Percentiles rank a stretch among this genome's conserved stretches.
These are phyloP conservation scores for Plestiodon gilberti DNA, from an alignment of 2,113 vertebrate genomes.

Conservation along the genomic window DNA sequence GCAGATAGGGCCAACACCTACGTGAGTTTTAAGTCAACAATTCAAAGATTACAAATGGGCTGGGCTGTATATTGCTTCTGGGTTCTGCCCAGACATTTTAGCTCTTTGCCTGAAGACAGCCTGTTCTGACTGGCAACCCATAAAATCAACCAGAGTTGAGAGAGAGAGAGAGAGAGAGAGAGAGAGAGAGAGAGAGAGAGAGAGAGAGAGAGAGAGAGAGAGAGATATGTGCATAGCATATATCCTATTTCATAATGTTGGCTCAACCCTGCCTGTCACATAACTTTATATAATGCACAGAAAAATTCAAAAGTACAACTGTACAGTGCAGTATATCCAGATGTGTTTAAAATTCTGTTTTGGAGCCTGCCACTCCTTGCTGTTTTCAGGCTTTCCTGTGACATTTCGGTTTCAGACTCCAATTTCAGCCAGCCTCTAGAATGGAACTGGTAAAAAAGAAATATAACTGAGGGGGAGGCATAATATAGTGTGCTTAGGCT, in stretches of 20 bases:
- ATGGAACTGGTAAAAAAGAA: not conserved
- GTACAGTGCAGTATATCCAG: slow-evolving; percentile 11
- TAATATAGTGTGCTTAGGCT: not conserved
- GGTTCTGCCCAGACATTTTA: not conserved
- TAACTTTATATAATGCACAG: not conserved
- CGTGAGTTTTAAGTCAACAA: not conserved
- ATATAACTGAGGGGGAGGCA: not conserved
- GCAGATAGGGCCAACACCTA: not conserved
- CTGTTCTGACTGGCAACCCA: not conserved
- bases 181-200: not conserved
- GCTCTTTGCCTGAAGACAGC: not conserved
- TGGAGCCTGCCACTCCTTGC: not conserved
- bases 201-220: not conserved
- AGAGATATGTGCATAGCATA: not conserved
- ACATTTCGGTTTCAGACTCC: slow-evolving; percentile 3
- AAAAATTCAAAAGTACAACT: slow-evolving; percentile 10
- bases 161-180: not conserved
- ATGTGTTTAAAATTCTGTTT: not conserved
- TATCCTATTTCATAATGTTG: not conserved
- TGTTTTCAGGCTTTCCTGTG: not conserved
- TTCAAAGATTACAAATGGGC: not conserved
- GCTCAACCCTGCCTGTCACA: not conserved
- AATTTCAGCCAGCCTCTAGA: not conserved
- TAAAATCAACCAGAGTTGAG: not conserved
- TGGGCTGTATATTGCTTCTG: not conserved